Conservation (phyloP, 2,888 invertebrate genomes). For the Oscheius onirici region DNA sequence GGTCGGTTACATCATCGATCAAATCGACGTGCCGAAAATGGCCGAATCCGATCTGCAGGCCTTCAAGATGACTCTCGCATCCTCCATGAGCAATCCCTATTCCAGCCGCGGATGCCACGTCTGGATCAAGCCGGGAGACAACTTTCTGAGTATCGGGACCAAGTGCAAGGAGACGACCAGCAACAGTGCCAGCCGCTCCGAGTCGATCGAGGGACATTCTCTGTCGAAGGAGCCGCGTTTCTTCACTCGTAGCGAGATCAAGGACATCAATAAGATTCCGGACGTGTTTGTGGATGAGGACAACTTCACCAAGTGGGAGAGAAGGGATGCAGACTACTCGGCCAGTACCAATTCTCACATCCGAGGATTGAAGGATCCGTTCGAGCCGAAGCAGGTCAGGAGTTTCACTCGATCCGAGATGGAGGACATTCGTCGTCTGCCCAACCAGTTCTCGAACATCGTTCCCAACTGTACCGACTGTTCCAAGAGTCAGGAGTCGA, state of each 20-base stretch:
- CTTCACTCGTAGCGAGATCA: neutral
- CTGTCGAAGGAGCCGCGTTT: neutral
- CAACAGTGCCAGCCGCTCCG: no score
- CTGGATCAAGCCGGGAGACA: no score
- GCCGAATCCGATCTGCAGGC: conserved; percentile 2
- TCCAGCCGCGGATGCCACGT: neutral
- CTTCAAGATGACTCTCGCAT: conserved; percentile 18
- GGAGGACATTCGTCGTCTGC: conserved; percentile 11
- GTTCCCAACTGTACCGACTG: neutral
- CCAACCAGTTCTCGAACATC: neutral
- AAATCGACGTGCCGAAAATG: conserved; percentile 8
- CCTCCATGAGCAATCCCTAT: neutral
- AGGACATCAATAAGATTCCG: neutral
- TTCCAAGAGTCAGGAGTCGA: neutral
- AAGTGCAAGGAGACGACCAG: no score
- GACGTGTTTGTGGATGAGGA: neutral
- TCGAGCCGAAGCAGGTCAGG: neutral
- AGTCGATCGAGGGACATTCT: no score
- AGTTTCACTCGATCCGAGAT: conserved; percentile 18
- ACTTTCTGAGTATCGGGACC: no score
- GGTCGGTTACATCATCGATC: neutral
- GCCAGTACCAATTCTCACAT: neutral
- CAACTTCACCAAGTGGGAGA: conserved; percentile 14
- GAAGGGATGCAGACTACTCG: neutral
- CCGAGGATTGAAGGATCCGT: neutral